Conservation (phyloP, 2,113 vertebrate genomes). For the Sminthopsis crassicaudata region DNA sequence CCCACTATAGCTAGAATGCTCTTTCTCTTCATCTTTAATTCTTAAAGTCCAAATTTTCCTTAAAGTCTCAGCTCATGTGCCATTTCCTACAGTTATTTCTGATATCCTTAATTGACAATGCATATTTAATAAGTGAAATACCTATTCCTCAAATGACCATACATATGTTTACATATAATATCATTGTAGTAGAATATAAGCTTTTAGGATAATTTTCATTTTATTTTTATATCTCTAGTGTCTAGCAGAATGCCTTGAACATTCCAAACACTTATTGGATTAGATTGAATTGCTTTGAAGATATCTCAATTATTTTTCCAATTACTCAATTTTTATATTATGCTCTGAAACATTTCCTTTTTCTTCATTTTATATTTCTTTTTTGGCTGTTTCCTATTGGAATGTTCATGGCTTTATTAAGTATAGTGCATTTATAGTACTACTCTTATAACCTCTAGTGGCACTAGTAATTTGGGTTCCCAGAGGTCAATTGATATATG, state of each 20-base stretch:
- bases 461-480: background rate
- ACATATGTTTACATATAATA: background rate
- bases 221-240: background rate
- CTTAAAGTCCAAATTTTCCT: background rate
- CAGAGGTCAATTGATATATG: background rate
- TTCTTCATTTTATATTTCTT: background rate
- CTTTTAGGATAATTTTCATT: background rate
- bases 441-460: background rate
- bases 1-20: background rate
- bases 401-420: background rate
- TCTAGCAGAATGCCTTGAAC: background rate
- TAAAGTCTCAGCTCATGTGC: background rate
- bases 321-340: background rate
- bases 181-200: background rate
- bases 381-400: background rate
- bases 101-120: background rate
- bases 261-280: background rate
- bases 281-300: background rate
- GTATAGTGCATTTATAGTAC: background rate
- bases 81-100: background rate
- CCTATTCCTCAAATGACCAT: background rate
- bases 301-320: background rate
- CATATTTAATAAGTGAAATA: background rate
- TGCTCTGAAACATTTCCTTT: background rate
- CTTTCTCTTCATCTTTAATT: background rate